phyloP scores from a whole-genome alignment of 92 coral and sea anemone genomes.

The Desmophyllum pertusum region DNA sequence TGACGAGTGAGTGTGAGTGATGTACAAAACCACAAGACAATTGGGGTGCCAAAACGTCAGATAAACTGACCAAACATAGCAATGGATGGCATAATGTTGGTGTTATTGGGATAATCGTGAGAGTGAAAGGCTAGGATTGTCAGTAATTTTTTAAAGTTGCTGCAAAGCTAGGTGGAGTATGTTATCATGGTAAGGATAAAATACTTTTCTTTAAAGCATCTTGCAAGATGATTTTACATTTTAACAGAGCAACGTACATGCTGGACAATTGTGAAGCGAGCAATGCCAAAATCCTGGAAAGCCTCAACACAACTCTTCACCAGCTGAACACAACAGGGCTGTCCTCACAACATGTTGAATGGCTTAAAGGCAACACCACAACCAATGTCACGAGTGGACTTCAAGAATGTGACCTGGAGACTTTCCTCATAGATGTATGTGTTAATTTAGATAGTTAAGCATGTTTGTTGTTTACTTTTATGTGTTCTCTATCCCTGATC shows the following conservation, averaged over 20 bases:
- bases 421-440: constrained; percentile 70
- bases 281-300: constrained; percentile 38
- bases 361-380: constrained; percentile 62
- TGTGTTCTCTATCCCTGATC: background rate
- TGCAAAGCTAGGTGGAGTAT: background rate
- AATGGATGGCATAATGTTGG: no score
- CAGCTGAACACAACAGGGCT: constrained; percentile 58
- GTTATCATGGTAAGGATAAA: no score
- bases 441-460: background rate
- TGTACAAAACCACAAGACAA: no score
- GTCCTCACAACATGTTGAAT: constrained; percentile 51
- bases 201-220: background rate
- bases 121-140: no score
- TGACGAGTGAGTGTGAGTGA: no score
- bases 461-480: background rate
- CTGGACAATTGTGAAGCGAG: constrained; percentile 70
- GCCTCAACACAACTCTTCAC: constrained; percentile 57
- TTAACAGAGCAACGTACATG: constrained; percentile 73
- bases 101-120: no score
- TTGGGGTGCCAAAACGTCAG: no score
- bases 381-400: constrained; percentile 56
- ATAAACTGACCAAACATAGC: no score
- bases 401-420: constrained; percentile 65
- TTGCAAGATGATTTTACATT: background rate
- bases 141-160: background rate